A percentile compares a stretch with the other conserved stretches of the same genome.
These are phyloP conservation scores for Eubasilissa splendida DNA, from an alignment of 2,888 invertebrate genomes.

Conservation along the genomic window DNA sequence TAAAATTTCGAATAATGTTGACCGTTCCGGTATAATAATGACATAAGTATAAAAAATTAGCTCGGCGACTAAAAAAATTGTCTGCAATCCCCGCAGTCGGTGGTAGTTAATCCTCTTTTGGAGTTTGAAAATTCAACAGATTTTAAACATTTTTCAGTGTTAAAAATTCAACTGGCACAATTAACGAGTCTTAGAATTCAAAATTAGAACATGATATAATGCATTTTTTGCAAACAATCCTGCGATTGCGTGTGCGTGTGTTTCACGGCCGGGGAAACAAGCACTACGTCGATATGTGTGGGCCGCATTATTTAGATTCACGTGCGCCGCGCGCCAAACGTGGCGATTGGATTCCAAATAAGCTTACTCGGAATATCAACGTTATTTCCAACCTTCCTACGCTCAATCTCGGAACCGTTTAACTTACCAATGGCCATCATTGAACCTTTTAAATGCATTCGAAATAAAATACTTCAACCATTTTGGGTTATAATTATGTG, in stretches of 20 bases:
- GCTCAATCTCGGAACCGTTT: constrained; percentile 32
- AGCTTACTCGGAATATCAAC: constrained; percentile 4
- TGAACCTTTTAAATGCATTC: constrained; percentile 5
- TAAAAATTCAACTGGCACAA: not conserved
- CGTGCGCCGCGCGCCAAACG: constrained; percentile 18
- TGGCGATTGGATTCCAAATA: constrained; percentile 12
- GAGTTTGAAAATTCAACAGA: not conserved
- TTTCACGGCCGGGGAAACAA: not conserved
- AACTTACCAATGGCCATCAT: constrained; percentile 28
- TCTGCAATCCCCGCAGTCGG: no score
- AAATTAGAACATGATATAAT: constrained; percentile 46
- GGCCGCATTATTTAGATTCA: not conserved
- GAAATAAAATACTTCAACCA: no score
- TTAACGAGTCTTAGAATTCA: constrained; percentile 24
- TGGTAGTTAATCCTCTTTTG: no score
- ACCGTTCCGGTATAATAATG: no score
- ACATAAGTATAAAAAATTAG: no score
- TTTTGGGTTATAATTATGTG: no score
- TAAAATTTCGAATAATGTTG: no score
- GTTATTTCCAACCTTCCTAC: constrained; percentile 31
- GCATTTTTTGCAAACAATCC: constrained; percentile 43
- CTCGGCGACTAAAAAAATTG: no score
- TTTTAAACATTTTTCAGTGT: not conserved
- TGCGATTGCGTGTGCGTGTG: constrained; percentile 14
- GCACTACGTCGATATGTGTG: not conserved